A percentile compares a stretch with the other conserved stretches of the same genome.
Conservation (phyloP, 2,797 vertebrate species). For the Ctenochaetus hawaiiensis region DNA sequence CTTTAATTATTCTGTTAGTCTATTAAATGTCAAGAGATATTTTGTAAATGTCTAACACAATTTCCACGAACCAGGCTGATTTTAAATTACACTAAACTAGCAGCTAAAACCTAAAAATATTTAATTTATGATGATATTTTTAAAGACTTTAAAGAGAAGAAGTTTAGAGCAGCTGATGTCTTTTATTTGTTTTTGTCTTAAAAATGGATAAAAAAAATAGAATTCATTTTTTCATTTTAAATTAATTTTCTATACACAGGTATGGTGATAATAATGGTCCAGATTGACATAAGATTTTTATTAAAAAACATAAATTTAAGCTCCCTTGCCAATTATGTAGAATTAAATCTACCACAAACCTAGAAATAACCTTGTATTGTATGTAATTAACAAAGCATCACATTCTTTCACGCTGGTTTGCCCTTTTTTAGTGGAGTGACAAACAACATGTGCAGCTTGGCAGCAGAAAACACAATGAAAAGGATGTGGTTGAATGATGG, state of each 20-base stretch:
- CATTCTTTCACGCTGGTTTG: no score
- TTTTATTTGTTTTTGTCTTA: not conserved
- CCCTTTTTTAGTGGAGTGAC: not conserved
- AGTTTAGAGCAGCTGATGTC: not conserved
- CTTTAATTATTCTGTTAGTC: not conserved
- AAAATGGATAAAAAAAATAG: no score
- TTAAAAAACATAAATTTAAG: no score
- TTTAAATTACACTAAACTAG: not conserved
- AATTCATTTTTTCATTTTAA: no score
- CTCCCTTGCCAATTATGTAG: no score
- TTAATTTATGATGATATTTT: not conserved
- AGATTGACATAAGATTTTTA: not conserved
- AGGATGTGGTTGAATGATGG: conserved; percentile 20
- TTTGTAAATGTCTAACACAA: not conserved
- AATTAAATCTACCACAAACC: no score
- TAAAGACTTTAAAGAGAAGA: not conserved
- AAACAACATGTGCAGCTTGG: not conserved
- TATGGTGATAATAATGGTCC: no score
- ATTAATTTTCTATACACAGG: no score
- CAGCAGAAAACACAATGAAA: conserved; percentile 23
- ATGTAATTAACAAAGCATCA: no score
- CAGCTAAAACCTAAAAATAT: not conserved
- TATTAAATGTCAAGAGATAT: not conserved
- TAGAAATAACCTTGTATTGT: no score
- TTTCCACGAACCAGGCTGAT: no score